Percentiles rank a stretch among this genome's conserved stretches.
Evolutionary conservation across 2,797 vertebrate species (phyloP).

Genomic region (Nothura maculosa): DNA sequence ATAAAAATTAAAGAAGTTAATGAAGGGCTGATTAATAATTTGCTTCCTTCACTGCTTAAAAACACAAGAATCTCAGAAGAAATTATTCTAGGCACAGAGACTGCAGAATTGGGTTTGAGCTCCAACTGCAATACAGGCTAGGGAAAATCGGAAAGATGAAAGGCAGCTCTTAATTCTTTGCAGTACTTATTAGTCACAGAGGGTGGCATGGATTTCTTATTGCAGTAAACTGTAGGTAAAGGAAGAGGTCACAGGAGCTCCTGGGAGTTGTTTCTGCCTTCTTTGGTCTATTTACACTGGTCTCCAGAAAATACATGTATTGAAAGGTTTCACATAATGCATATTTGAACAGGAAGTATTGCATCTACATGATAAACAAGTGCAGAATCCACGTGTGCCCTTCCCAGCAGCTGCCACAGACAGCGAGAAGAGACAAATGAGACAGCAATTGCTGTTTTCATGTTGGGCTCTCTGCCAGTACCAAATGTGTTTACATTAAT

Average conservation of each 20-base stretch:
- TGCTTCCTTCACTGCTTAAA: not conserved
- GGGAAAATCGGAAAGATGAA: constrained; percentile 3
- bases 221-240: not conserved
- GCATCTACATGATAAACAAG: not conserved
- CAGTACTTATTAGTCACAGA: not conserved
- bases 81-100: not conserved
- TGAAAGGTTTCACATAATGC: not conserved
- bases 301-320: not conserved
- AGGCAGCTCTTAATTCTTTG: not conserved
- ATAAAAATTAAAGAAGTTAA: not conserved
- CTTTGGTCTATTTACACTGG: not conserved
- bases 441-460: not conserved
- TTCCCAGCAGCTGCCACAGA: not conserved
- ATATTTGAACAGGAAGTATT: not conserved
- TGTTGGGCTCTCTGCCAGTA: not conserved
- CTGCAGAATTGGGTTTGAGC: not conserved
- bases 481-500: not conserved
- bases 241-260: not conserved
- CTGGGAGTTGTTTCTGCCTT: not conserved
- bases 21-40: not conserved
- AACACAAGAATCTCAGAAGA: not conserved
- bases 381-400: not conserved
- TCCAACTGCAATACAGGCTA: not conserved
- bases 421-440: not conserved
- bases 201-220: not conserved